Evolutionary conservation across 2,797 vertebrate genomes (phyloP).

Genomic region (Limosa lapponica): DNA sequence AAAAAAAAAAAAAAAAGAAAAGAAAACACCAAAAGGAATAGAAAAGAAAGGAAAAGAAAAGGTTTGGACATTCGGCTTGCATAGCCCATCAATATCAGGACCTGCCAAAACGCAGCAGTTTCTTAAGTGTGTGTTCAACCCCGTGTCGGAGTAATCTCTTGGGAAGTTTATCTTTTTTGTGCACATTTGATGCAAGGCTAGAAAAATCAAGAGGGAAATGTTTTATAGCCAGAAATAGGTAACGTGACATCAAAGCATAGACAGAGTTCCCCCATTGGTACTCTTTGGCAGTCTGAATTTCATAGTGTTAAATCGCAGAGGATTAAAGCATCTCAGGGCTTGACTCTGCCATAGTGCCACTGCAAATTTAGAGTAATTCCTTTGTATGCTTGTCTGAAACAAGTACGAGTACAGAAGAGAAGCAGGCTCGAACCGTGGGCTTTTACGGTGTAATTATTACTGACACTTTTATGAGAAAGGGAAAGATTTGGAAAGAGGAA

Average conservation of each 20-base stretch:
- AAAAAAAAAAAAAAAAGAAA: not conserved
- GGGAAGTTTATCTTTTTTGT: conserved; percentile 65
- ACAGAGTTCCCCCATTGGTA: conserved; percentile 59
- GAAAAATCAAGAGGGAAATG: conserved; percentile 59
- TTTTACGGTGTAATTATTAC: not conserved
- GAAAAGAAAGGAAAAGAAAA: not conserved
- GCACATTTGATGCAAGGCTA: conserved; percentile 24
- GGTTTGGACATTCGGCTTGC: conserved; percentile 62
- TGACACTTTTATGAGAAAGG: not conserved
- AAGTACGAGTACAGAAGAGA: not conserved
- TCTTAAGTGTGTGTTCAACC: conserved; percentile 24
- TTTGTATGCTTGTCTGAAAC: conserved; percentile 30
- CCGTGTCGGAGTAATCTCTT: not conserved
- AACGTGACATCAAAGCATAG: conserved; percentile 67
- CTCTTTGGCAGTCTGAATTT: conserved; percentile 72
- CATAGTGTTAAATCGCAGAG: conserved; percentile 52
- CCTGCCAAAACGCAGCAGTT: conserved; percentile 56
- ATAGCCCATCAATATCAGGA: conserved; percentile 51
- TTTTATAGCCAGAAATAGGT: conserved; percentile 71
- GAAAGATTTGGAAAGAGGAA: not conserved
- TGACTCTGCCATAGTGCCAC: conserved; percentile 37
- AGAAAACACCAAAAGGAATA: not conserved
- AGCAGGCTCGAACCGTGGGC: not conserved
- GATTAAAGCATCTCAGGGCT: conserved; percentile 58
- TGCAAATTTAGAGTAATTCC: conserved; percentile 31